Evolutionary conservation across 2,113 vertebrate genomes (phyloP), one percentile per base, ranked within the genome.

Genomic region (Mastomys coucha): DNA sequence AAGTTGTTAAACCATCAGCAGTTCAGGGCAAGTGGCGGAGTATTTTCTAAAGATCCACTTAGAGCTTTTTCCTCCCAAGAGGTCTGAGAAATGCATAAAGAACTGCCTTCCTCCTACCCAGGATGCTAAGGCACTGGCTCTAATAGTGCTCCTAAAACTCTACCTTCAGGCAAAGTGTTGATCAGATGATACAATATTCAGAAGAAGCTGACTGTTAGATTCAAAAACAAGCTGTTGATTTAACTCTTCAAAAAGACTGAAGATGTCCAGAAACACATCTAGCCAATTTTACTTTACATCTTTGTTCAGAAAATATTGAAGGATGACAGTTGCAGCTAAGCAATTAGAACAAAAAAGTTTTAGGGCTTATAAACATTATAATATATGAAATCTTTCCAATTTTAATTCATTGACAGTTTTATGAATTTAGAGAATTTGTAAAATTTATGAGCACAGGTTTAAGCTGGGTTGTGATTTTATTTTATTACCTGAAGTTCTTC

Each of bases 381-480:
- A 19, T 78, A 51, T 0, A 53, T 63, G n/a, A 88, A 88, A 58
- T 65, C 7, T 28, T 95, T 88, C 42, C 9, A 77, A 84, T 82
- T 56, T 69, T 73, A 88, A 70, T 36, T 96, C 88, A 91, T 22
- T 93, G 67, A 78, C 89, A 63, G 96, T 92, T 90, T 90, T 78
- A 91, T 65, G 24, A 80, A 26, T 90, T 28, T 88, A 95, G 24
- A 91, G 70, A 95, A 97, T 63, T 70, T 36, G 16, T 60, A 76
- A 89, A 45, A 33, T 63, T 60, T 60, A 63, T 36, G n/a, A 70
- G 51, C 60, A 49, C 39, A 26, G 14, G n/a, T 95, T 65, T 75
- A 91, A 9, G 42, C 69, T 14, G 89, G 86, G 45, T 80, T 92
- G 56, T 82, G 73, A 82, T 49, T 77, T 63, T 84, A 77, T 84